phyloP scores from a whole-genome alignment of 2,797 vertebrate genomes.

The Gastrophryne carolinensis region DNA sequence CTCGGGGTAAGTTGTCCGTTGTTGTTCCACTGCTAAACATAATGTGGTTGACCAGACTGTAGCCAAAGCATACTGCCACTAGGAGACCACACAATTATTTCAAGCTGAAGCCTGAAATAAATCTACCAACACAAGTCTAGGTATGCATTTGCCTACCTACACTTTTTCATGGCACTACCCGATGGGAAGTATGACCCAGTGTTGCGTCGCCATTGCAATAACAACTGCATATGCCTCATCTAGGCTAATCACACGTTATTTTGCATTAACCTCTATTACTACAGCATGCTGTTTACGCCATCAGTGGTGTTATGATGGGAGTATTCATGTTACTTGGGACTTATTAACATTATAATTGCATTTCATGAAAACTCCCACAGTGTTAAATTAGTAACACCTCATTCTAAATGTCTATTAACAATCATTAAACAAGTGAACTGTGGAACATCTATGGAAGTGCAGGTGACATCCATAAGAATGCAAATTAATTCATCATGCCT shows the following conservation, averaged over 20 bases:
- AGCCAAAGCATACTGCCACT: too few species aligned
- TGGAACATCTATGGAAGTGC: slow-evolving; percentile 33
- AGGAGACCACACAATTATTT: too few species aligned
- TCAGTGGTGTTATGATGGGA: not conserved
- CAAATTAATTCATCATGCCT: slow-evolving; percentile 33
- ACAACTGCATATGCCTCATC: too few species aligned
- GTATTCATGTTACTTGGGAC: slow-evolving; percentile 22
- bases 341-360: slow-evolving; percentile 37
- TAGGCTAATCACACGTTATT: not conserved
- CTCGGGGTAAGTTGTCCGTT: too few species aligned
- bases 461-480: slow-evolving; percentile 38
- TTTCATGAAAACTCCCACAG: slow-evolving; percentile 37
- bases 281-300: slow-evolving; percentile 3
- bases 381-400: slow-evolving; percentile 47
- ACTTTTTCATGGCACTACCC: too few species aligned
- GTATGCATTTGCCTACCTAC: not conserved
- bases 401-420: slow-evolving; percentile 36
- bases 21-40: too few species aligned
- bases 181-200: too few species aligned
- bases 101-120: not conserved
- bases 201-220: too few species aligned
- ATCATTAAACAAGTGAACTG: slow-evolving; percentile 29
- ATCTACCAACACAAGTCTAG: not conserved
- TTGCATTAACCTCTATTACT: not conserved
- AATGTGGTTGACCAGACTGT: too few species aligned